Evolutionary conservation across 2,797 vertebrate genomes (phyloP).

Genomic region (Falco naumanni): DNA sequence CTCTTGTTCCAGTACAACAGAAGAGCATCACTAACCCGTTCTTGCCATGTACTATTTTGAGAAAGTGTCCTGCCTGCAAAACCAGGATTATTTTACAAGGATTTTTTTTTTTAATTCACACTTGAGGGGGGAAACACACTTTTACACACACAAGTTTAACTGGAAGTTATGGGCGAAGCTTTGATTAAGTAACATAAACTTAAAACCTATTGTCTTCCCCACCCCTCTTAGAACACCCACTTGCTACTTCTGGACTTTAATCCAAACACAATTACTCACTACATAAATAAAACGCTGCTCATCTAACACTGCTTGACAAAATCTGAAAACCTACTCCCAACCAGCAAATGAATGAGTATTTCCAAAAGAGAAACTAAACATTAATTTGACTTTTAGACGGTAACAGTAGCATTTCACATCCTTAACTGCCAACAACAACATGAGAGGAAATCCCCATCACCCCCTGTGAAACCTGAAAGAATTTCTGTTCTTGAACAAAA

Average conservation of each 20-base stretch:
- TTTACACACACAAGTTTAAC: constrained; percentile 50
- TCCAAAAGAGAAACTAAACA: constrained; percentile 76
- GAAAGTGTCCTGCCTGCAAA: constrained; percentile 55
- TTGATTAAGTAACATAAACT: constrained; percentile 53
- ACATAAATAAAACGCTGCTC: constrained; percentile 53
- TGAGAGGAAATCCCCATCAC: constrained; percentile 67
- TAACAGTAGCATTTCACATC: constrained; percentile 75
- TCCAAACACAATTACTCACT: constrained; percentile 55
- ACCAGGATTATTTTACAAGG: constrained; percentile 37
- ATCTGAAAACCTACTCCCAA: constrained; percentile 42
- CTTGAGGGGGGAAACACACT: constrained; percentile 21
- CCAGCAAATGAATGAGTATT: constrained; percentile 61
- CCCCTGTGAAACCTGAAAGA: constrained; percentile 62
- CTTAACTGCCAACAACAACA: constrained; percentile 68
- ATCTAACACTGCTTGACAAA: constrained; percentile 52
- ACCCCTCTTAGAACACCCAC: constrained; percentile 45
- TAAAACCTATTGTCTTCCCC: constrained; percentile 61
- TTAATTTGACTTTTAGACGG: constrained; percentile 66
- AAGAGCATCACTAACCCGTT: neutral
- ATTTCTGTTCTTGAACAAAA: constrained; percentile 66
- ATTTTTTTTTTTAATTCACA: constrained; percentile 14
- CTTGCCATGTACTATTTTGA: neutral
- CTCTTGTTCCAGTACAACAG: neutral
- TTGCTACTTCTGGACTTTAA: constrained; percentile 35
- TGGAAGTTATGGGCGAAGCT: constrained; percentile 57